Evolutionary conservation across 2,797 vertebrate species (phyloP).

Genomic region (Gallirallus australis): DNA sequence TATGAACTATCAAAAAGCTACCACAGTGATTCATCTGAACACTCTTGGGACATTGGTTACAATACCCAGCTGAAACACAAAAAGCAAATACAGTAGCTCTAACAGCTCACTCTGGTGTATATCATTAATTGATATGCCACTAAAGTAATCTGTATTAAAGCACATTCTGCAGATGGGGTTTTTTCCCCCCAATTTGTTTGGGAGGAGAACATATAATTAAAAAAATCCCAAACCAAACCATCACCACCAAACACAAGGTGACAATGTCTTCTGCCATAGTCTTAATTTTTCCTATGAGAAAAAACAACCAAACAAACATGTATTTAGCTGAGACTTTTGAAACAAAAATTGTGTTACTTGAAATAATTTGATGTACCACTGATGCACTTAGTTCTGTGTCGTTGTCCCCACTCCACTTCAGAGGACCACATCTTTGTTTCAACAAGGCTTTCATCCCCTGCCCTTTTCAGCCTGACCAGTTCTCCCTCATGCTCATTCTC

Average conservation of each 20-base stretch:
- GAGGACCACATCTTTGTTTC: background rate
- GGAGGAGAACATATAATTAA: background rate
- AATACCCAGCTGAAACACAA: background rate
- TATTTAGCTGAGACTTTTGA: background rate
- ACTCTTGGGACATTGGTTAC: background rate
- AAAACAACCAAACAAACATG: background rate
- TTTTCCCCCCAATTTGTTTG: background rate
- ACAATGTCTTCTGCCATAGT: background rate
- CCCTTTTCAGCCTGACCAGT: background rate
- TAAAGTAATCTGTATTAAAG: background rate
- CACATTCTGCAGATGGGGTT: background rate
- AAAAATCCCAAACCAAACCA: rapidly evolving
- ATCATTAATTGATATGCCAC: background rate
- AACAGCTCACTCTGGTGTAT: background rate
- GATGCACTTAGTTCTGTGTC: background rate
- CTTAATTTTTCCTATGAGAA: background rate
- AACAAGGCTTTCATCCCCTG: background rate
- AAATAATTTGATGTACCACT: background rate
- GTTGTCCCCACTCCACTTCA: too few species aligned
- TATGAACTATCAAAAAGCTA: background rate
- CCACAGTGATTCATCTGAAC: background rate
- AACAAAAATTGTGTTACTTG: background rate
- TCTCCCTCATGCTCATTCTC: background rate
- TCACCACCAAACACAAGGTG: background rate
- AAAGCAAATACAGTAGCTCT: background rate